Conservation (phyloP, 2,797 vertebrate genomes). For the Sparidentex hasta region DNA sequence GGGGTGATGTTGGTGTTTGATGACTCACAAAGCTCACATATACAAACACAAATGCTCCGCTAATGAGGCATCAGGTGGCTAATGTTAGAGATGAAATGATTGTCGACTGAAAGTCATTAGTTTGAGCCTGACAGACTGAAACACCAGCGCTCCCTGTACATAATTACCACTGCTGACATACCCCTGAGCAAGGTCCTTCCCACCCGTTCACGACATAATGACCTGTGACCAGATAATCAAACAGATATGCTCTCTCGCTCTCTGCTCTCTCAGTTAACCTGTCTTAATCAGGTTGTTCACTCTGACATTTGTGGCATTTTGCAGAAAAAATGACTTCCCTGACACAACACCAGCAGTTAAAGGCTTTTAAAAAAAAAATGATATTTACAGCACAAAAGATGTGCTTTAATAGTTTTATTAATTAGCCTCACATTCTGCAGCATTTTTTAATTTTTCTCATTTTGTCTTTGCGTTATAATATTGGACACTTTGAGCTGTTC, state of each 20-base stretch:
- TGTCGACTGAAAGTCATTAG: slow-evolving; percentile 43
- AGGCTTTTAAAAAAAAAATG: too few species aligned
- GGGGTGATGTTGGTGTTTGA: slow-evolving; percentile 11
- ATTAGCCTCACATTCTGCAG: background rate
- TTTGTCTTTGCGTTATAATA: too few species aligned
- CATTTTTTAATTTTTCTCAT: too few species aligned
- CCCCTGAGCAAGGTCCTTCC: slow-evolving; percentile 53
- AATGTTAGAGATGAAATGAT: slow-evolving; percentile 38
- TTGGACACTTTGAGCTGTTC: too few species aligned
- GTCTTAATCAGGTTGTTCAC: background rate
- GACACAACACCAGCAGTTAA: too few species aligned
- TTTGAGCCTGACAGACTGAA: slow-evolving; percentile 41
- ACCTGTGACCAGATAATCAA: slow-evolving; percentile 9
- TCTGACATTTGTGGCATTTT: background rate
- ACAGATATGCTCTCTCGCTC: background rate
- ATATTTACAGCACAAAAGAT: background rate
- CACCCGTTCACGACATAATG: background rate
- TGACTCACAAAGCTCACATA: slow-evolving; percentile 18
- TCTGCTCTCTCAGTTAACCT: background rate
- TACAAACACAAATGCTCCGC: slow-evolving; percentile 10
- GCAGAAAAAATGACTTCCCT: too few species aligned
- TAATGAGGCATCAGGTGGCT: slow-evolving; percentile 62
- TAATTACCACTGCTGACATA: slow-evolving; percentile 54
- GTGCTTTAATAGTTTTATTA: background rate
- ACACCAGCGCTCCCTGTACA: background rate